Conservation (phyloP, 2,797 vertebrate species). For the Graptemys geographica region DNA sequence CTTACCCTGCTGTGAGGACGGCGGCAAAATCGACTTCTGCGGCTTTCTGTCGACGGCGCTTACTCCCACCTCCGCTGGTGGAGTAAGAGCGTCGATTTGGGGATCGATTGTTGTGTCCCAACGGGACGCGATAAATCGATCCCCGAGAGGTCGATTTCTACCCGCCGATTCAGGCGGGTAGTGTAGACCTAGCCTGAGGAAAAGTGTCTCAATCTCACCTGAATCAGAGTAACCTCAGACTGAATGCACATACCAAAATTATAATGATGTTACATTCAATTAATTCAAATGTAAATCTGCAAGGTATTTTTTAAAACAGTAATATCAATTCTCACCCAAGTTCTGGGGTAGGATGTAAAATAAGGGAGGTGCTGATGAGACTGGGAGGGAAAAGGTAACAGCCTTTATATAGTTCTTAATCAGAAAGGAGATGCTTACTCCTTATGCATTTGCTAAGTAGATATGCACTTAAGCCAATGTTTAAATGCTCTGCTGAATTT, state of each 20-base stretch:
- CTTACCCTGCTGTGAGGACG: too few species aligned
- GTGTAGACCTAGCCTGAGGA: not conserved
- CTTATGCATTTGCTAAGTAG: not conserved
- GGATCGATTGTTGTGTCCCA: too few species aligned
- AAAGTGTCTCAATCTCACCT: not conserved
- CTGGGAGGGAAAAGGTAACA: not conserved
- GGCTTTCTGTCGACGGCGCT: too few species aligned
- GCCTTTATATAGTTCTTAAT: fast-evolving
- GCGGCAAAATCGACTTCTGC: too few species aligned
- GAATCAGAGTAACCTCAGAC: not conserved
- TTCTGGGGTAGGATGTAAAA: not conserved
- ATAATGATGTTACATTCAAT: not conserved
- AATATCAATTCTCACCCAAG: not conserved
- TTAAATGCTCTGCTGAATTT: not conserved
- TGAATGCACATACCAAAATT: not conserved
- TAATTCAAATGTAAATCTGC: not conserved
- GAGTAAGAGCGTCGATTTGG: too few species aligned
- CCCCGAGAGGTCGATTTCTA: too few species aligned
- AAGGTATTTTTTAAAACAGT: not conserved
- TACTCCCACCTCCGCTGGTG: too few species aligned
- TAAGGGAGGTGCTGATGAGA: not conserved
- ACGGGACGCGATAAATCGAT: too few species aligned
- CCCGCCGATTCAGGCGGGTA: too few species aligned
- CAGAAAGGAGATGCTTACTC: not conserved
- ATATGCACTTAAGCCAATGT: not conserved